A percentile compares a stretch with the other conserved stretches of the same genome.
phyloP scores from a whole-genome alignment of 2,113 vertebrate species.

The Phoxinus phoxinus region DNA sequence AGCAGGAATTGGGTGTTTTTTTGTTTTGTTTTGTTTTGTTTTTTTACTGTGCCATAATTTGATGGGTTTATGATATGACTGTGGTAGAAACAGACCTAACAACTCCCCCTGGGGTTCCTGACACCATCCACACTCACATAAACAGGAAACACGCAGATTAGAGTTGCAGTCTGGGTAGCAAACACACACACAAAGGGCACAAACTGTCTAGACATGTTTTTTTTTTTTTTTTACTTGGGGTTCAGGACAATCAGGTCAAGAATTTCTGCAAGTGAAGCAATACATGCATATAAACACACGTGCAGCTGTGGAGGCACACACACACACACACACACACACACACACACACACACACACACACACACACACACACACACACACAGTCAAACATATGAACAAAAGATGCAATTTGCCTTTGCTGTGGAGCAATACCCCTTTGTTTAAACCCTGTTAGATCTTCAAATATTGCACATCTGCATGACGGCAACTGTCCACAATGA shows the following conservation, averaged over 20 bases:
- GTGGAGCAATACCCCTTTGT: conserved; percentile 4
- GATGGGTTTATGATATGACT: conserved; percentile 29
- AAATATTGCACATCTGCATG: not conserved
- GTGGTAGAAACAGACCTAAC: not conserved
- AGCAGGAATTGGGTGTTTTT: not conserved
- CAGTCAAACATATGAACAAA: not conserved
- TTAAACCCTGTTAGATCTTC: not conserved
- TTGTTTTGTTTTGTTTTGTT: too few species aligned
- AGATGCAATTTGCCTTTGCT: conserved; percentile 22
- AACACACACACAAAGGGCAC: conserved; percentile 31
- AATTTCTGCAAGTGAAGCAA: conserved; percentile 1
- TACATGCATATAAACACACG: conserved; percentile 18
- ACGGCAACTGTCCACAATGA: not conserved
- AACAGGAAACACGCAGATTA: conserved; percentile 5
- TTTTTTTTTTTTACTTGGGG: conserved; percentile 13
- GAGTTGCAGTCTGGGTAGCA: not conserved
- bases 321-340: conserved; percentile 39
- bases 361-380: conserved; percentile 58
- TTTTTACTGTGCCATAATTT: not conserved
- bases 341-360: conserved; percentile 58
- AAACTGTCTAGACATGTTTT: conserved; percentile 47
- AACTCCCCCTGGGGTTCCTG: not conserved
- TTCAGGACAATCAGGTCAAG: conserved; percentile 44
- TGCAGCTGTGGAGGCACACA: conserved; percentile 44
- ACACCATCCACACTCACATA: not conserved